phyloP scores from a whole-genome alignment of 2,888 invertebrate species.

The Biston stratarius region DNA sequence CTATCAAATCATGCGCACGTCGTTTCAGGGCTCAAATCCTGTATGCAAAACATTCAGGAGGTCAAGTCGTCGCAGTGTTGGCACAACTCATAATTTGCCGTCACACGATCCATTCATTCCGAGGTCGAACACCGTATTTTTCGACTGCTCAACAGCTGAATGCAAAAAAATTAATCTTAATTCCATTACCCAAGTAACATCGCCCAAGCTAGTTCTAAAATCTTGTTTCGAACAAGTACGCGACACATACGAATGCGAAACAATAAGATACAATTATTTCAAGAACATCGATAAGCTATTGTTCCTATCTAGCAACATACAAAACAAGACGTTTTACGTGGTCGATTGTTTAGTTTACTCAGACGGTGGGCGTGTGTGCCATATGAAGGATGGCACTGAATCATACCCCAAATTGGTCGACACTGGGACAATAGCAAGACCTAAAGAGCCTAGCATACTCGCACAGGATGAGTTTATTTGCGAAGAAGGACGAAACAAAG shows the following conservation, averaged over 20 bases:
- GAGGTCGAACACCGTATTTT: constrained; percentile 60
- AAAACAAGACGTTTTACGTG: constrained; percentile 65
- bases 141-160: constrained; percentile 63
- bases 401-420: constrained; percentile 68
- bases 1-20: constrained; percentile 16
- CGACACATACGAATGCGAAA: constrained; percentile 62
- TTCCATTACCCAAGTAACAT: constrained; percentile 67
- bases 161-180: constrained; percentile 59
- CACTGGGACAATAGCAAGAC: constrained; percentile 67
- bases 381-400: constrained; percentile 62
- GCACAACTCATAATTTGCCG: constrained; percentile 53
- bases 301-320: constrained; percentile 66
- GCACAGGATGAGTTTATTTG: constrained; percentile 77
- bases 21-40: constrained; percentile 65
- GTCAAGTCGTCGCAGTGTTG: constrained; percentile 50
- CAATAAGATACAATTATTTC: constrained; percentile 66
- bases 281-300: constrained; percentile 74
- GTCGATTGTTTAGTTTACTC: constrained; percentile 76
- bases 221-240: constrained; percentile 58
- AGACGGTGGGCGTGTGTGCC: constrained; percentile 71
- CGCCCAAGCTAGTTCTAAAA: constrained; percentile 56
- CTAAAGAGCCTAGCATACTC: constrained; percentile 65
- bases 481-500: constrained; percentile 60
- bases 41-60: constrained; percentile 57
- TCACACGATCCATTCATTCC: constrained; percentile 77